These are phyloP conservation scores for Orestias chungarensis DNA, from an alignment of 2,797 vertebrate species.

Conservation along the genomic window DNA sequence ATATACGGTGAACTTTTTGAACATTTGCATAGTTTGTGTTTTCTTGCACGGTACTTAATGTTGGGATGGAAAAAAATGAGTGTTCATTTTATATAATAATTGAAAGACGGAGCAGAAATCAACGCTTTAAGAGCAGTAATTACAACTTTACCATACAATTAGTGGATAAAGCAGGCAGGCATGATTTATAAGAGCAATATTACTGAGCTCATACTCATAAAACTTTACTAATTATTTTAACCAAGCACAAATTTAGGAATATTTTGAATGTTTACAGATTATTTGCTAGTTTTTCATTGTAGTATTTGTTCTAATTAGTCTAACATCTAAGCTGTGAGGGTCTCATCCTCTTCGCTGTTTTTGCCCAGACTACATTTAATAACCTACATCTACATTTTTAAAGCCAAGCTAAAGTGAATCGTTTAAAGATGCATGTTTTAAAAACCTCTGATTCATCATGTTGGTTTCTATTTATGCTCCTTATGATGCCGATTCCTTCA, in stretches of 20 bases:
- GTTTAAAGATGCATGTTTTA: neutral
- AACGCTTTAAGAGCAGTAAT: no score
- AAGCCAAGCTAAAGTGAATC: neutral
- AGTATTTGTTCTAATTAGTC: neutral
- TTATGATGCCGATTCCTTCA: constrained; percentile 1
- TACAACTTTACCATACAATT: neutral
- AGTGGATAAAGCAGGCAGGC: neutral
- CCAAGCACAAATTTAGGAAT: neutral
- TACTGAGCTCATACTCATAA: neutral
- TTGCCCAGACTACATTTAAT: neutral
- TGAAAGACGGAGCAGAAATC: neutral
- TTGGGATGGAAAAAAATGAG: neutral
- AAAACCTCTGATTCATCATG: constrained; percentile 6
- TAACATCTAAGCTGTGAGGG: neutral
- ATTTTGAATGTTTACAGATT: neutral
- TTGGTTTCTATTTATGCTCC: constrained; percentile 14
- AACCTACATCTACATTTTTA: neutral
- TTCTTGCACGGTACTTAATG: neutral
- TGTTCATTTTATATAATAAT: neutral
- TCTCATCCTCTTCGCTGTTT: neutral
- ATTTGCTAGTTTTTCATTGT: no score
- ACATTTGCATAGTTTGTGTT: neutral
- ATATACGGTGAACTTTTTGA: no score
- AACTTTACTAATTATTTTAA: neutral
- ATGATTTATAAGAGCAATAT: neutral